Evolutionary conservation across 1,140 invertebrate species (phyloP), one percentile per base, ranked within the genome.

Genomic region (Drosophila repletoides): DNA sequence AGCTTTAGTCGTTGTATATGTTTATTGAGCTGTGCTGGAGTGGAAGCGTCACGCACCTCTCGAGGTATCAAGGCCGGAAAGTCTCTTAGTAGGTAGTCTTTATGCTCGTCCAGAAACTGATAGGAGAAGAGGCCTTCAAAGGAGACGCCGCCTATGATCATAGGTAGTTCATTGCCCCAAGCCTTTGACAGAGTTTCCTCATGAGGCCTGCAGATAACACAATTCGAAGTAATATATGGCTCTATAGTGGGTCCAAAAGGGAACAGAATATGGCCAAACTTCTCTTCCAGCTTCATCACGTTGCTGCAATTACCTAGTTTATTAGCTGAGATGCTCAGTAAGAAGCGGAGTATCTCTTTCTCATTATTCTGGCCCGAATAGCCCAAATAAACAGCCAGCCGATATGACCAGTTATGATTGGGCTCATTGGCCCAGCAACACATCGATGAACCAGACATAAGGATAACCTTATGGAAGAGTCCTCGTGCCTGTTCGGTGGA

Each of bases 391-490:
- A 40, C 45, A 15, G 88, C 89, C 14, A 90, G 22, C 0, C 66
- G 66, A 45, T 83, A 52, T 0, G 80, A 46, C 63, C 68, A 73
- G 3, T 41, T 38, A 0, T 38, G 22, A 9, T 70, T 46, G 3
- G 60, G 49, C 10, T 48, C 46, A 10, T 46, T 56, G 15, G 77
- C 72, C 83, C 87, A 88, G 28, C 88, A 88, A 41, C 90, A 81
- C 29, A 93, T 66, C 10, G 91, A 81, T 1, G 91, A 91, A 0
- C 93, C 93, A 38, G 93, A 93, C 72, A 93, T 91, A 15, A 92
- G 84, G 29, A 94, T 93, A n/a, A 91, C 92, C 90, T 92, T 93
- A 60, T 93, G 91, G 46, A 93, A 93, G 19, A 93, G 77, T 10
- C 92, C 93, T 90, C 72, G 59, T 0, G 89, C 74, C 58, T 88